A percentile compares a stretch with the other conserved stretches of the same genome.
These are phyloP conservation scores for Hermodice carunculata DNA, from an alignment of 2,888 invertebrate species.

Conservation along the genomic window DNA sequence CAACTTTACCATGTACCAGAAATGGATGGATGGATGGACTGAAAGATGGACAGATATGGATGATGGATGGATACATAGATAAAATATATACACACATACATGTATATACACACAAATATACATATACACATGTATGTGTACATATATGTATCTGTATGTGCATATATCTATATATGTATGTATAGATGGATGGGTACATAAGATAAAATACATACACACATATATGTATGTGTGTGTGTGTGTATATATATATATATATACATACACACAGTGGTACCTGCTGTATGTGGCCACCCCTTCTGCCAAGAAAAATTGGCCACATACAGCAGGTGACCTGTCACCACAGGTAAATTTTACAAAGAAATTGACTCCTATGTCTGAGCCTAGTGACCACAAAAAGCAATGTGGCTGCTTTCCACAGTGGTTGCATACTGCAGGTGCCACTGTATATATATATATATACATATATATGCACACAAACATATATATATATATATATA, in stretches of 20 bases:
- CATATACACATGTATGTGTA: neutral
- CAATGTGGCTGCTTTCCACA: too few species aligned
- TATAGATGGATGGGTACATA: too few species aligned
- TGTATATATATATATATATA: conserved; percentile 16
- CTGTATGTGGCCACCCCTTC: too few species aligned
- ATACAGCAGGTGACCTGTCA: too few species aligned
- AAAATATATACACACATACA: neutral
- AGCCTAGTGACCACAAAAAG: neutral
- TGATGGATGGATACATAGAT: neutral
- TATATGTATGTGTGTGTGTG: neutral
- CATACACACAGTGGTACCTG: too few species aligned
- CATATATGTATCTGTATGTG: neutral
- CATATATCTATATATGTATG: conserved; percentile 13
- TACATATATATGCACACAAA: neutral
- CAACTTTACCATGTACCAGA: neutral
- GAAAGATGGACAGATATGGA: neutral
- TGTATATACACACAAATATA: conserved; percentile 5
- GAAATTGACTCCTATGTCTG: conserved; percentile 11
- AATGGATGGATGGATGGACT: neutral
- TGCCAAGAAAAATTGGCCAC: too few species aligned
- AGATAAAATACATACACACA: too few species aligned
- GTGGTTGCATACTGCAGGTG: too few species aligned
- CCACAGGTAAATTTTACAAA: too few species aligned
- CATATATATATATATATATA: neutral
- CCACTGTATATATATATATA: too few species aligned